Evolutionary conservation across 1,140 invertebrate genomes (phyloP).

Genomic region (Drepana arcuata): DNA sequence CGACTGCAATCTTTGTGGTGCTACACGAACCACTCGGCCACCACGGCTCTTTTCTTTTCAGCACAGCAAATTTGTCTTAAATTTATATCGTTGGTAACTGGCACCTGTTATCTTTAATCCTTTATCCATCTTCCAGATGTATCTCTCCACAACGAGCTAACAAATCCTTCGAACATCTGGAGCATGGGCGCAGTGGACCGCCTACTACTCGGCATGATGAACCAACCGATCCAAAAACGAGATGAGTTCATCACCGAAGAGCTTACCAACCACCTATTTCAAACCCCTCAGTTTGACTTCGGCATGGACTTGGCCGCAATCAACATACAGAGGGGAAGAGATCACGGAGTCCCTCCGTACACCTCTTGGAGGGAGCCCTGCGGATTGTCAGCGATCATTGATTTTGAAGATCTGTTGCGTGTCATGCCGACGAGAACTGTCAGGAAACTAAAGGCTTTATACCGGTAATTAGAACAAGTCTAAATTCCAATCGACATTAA

Average conservation of each 20-base stretch:
- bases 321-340: constrained; percentile 90
- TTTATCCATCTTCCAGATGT: constrained; percentile 74
- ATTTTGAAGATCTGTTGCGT: constrained; percentile 83
- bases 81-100: no score
- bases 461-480: constrained; percentile 72
- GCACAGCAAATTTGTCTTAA: no score
- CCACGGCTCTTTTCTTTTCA: no score
- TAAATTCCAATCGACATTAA: no score
- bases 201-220: constrained; percentile 82
- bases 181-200: constrained; percentile 84
- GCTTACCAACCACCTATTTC: constrained; percentile 90
- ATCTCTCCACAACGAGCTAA: constrained; percentile 82
- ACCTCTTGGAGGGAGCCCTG: constrained; percentile 87
- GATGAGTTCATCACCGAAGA: constrained; percentile 88
- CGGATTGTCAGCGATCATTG: constrained; percentile 78
- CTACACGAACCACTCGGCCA: no score
- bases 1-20: no score
- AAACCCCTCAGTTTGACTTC: constrained; percentile 79
- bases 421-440: constrained; percentile 79
- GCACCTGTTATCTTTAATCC: background rate
- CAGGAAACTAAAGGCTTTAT: constrained; percentile 76
- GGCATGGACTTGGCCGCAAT: constrained; percentile 92
- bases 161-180: constrained; percentile 77
- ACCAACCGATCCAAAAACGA: constrained; percentile 83
- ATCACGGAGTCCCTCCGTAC: constrained; percentile 91